These are phyloP conservation scores for Laticauda colubrina DNA, from an alignment of 2,113 vertebrate genomes.

Conservation along the genomic window DNA sequence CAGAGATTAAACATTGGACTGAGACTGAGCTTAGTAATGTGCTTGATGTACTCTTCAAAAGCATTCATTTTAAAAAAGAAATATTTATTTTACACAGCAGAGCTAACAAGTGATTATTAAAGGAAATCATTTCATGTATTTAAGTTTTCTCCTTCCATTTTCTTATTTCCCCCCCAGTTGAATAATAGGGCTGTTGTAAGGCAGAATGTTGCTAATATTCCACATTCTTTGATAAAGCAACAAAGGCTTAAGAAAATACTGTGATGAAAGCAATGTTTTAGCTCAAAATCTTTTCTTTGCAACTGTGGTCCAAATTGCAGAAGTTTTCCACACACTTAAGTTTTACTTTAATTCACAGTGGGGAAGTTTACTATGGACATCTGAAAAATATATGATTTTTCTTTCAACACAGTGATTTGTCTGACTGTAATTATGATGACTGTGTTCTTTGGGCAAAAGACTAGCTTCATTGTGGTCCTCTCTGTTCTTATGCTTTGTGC, in stretches of 20 bases:
- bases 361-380: slow-evolving; percentile 47
- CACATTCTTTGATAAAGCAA: slow-evolving; percentile 50
- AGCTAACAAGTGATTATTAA: slow-evolving; percentile 52
- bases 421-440: slow-evolving; percentile 59
- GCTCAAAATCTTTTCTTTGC: slow-evolving; percentile 54
- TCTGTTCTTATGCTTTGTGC: slow-evolving; percentile 39
- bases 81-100: slow-evolving; percentile 47
- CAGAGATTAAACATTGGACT: slow-evolving; percentile 57
- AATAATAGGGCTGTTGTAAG: slow-evolving; percentile 52
- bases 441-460: slow-evolving; percentile 47
- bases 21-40: slow-evolving; percentile 49
- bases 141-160: background rate
- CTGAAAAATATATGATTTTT: slow-evolving; percentile 61
- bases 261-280: slow-evolving; percentile 60
- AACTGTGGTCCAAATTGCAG: slow-evolving; percentile 57
- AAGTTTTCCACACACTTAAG: slow-evolving; percentile 53
- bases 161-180: background rate
- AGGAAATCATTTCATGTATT: slow-evolving; percentile 56
- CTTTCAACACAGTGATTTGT: slow-evolving; percentile 67
- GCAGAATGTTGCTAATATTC: slow-evolving; percentile 22
- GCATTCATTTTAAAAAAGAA: slow-evolving; percentile 51
- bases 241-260: slow-evolving; percentile 49
- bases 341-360: slow-evolving; percentile 56
- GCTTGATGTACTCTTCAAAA: slow-evolving; percentile 64
- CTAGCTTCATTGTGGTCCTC: slow-evolving; percentile 47